These are phyloP conservation scores for Epizoanthus stellaris DNA, from an alignment of 92 coral and sea anemone species.

Conservation along the genomic window DNA sequence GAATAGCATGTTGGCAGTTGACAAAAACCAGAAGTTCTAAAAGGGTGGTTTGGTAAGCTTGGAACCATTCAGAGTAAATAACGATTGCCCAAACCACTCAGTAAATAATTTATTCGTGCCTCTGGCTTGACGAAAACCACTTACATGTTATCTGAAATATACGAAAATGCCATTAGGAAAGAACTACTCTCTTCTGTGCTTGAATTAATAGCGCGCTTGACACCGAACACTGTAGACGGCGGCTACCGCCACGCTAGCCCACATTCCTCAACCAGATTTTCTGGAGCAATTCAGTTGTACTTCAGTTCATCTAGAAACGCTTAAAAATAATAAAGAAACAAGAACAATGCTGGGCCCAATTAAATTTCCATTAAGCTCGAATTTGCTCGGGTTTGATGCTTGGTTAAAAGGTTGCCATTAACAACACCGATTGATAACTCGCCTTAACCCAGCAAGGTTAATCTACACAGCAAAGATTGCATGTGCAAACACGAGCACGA, in stretches of 20 bases:
- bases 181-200: constrained; percentile 16
- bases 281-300: constrained; percentile 8
- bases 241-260: constrained; percentile 7
- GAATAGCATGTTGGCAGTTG: constrained; percentile 23
- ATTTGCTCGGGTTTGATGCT: constrained; percentile 89
- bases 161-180: constrained; percentile 19
- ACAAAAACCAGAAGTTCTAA: constrained; percentile 46
- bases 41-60: not conserved
- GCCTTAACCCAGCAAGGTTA: constrained; percentile 11
- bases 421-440: constrained; percentile 86
- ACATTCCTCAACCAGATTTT: constrained; percentile 21
- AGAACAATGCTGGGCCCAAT: constrained; percentile 96
- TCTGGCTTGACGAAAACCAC: constrained; percentile 68
- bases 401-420: constrained; percentile 97
- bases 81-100: constrained; percentile 11
- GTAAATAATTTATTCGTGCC: constrained; percentile 78
- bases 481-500: constrained; percentile 7
- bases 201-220: constrained; percentile 14
- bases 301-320: constrained; percentile 60
- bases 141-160: constrained; percentile 30
- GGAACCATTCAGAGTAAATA: constrained; percentile 12
- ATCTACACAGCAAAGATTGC: constrained; percentile 20
- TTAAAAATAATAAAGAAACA: constrained; percentile 69
- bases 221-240: constrained; percentile 38
- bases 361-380: constrained; percentile 98